phyloP scores from a whole-genome alignment of 2,113 vertebrate species.

The Ictalurus punctatus region DNA sequence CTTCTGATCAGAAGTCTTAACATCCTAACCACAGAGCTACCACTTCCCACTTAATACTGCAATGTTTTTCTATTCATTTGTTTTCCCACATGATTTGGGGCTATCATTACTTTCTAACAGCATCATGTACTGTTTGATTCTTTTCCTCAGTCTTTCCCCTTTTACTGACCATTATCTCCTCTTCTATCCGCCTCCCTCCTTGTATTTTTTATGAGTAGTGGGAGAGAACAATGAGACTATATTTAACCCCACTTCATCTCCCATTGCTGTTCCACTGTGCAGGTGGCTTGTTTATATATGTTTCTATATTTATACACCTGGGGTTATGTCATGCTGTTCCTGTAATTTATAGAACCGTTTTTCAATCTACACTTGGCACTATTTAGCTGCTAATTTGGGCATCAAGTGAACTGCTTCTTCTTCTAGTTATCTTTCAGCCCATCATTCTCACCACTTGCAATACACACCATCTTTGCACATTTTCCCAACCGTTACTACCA shows the following conservation, averaged over 20 bases:
- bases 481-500: not conserved
- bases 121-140: not conserved
- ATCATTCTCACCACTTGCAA: not conserved
- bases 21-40: too few species aligned
- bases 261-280: not conserved
- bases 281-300: conserved; percentile 14
- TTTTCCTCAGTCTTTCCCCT: conserved; percentile 35
- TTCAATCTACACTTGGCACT: not conserved
- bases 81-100: not conserved
- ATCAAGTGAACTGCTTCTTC: not conserved
- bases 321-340: not conserved
- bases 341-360: conserved; percentile 10
- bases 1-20: too few species aligned
- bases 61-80: not conserved
- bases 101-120: not conserved
- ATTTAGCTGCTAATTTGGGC: not conserved
- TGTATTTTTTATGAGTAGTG: conserved; percentile 33
- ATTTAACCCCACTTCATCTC: conserved; percentile 42
- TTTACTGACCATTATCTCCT: conserved; percentile 40
- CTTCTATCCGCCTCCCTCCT: conserved; percentile 8
- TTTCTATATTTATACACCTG: not conserved
- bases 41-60: too few species aligned
- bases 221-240: conserved; percentile 41
- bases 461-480: not conserved
- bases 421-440: not conserved